Conservation (phyloP, 2,888 invertebrate species). For the Cryptocephalus primarius region DNA sequence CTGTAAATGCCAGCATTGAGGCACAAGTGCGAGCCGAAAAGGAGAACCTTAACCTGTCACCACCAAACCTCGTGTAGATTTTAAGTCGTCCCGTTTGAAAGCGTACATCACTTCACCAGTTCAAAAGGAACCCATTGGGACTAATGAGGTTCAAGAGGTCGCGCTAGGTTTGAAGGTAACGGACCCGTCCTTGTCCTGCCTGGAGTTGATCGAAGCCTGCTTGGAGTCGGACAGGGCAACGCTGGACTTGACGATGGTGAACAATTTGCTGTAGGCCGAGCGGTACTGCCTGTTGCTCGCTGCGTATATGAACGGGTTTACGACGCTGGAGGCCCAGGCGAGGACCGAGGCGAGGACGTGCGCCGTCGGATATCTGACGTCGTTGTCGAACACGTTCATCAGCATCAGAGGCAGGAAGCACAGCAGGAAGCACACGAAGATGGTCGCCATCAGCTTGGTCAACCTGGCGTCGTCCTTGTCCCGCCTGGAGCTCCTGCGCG, state of each 20-base stretch:
- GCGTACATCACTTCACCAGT: too few relatives aligned
- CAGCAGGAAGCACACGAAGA: conserved; percentile 75
- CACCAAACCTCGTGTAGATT: too few relatives aligned
- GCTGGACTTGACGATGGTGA: conserved; percentile 33
- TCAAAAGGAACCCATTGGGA: too few relatives aligned
- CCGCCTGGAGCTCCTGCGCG: conserved; percentile 24
- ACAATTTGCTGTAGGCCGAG: conserved; percentile 47
- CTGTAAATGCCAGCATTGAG: too few relatives aligned
- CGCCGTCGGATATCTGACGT: conserved; percentile 55
- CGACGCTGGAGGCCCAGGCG: conserved; percentile 83
- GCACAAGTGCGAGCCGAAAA: too few relatives aligned
- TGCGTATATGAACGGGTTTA: conserved; percentile 86
- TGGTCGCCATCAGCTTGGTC: conserved; percentile 77
- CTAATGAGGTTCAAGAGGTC: background rate
- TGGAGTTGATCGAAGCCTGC: conserved; percentile 21
- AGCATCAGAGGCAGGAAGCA: conserved; percentile 84
- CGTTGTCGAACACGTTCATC: conserved; percentile 76
- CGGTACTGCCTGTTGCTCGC: conserved; percentile 77
- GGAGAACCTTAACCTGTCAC: too few relatives aligned
- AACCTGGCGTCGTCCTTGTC: conserved; percentile 66
- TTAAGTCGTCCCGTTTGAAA: too few relatives aligned
- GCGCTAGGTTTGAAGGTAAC: conserved; percentile 18
- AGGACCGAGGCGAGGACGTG: conserved; percentile 77
- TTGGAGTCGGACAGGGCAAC: conserved; percentile 27
- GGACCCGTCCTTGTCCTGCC: conserved; percentile 20